phyloP scores from a whole-genome alignment of 1,140 invertebrate genomes.

The Rhagoletis zephyria region DNA sequence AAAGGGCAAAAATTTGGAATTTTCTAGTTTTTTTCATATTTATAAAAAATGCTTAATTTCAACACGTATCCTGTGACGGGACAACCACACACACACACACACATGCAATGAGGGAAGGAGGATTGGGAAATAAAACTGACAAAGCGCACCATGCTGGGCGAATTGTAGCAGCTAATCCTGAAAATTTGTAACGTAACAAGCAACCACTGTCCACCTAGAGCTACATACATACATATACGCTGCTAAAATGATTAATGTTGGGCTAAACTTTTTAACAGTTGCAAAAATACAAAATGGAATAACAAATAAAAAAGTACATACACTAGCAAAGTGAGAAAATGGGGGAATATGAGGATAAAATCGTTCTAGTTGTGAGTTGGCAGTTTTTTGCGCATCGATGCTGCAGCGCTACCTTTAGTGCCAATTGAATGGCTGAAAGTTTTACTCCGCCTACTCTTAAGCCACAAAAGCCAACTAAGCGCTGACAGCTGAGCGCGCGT shows the following conservation, averaged over 20 bases:
- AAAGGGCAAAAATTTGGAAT: constrained; percentile 28
- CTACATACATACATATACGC: background rate
- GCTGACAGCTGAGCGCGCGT: background rate
- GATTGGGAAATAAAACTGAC: background rate
- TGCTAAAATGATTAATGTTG: constrained; percentile 42
- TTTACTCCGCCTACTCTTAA: constrained; percentile 27
- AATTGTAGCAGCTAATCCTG: background rate
- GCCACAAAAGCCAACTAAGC: background rate
- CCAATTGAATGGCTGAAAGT: constrained; percentile 3
- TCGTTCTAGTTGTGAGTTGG: background rate
- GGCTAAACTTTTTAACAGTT: constrained; percentile 43
- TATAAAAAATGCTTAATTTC: constrained; percentile 48
- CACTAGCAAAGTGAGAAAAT: background rate
- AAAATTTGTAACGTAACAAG: constrained; percentile 25
- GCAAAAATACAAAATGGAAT: constrained; percentile 10
- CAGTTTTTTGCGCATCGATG: background rate
- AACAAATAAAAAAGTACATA: background rate
- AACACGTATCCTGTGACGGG: constrained; percentile 42
- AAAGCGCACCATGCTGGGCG: background rate
- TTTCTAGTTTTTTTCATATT: constrained; percentile 26
- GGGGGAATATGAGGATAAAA: background rate
- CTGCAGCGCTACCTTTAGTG: background rate
- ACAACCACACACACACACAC: background rate
- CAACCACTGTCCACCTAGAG: constrained; percentile 45
- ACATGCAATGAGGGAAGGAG: background rate